Evolutionary conservation across 2,888 invertebrate genomes (phyloP).

Genomic region (Dynastes maya): DNA sequence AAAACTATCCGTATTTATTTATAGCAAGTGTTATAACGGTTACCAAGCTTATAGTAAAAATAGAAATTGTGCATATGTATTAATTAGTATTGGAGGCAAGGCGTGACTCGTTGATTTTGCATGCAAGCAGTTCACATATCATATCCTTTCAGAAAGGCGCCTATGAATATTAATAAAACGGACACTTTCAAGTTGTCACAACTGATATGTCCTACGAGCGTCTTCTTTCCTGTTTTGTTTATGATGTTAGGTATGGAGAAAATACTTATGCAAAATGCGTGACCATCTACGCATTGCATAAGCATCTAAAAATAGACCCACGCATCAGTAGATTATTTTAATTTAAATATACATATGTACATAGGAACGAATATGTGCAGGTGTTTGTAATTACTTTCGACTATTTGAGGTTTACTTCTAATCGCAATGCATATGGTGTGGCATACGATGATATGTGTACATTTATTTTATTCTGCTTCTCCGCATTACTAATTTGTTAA

Average conservation of each 20-base stretch:
- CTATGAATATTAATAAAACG: conserved; percentile 62
- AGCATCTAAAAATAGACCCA: conserved; percentile 55
- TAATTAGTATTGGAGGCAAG: conserved; percentile 48
- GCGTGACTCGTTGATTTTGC: conserved; percentile 58
- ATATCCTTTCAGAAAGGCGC: conserved; percentile 62
- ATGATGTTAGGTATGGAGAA: conserved; percentile 49
- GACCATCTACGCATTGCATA: conserved; percentile 55
- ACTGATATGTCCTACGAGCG: conserved; percentile 54
- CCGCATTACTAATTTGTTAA: not conserved
- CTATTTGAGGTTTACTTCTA: conserved; percentile 28
- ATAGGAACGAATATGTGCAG: conserved; percentile 41
- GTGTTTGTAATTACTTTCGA: conserved; percentile 49
- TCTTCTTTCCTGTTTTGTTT: conserved; percentile 61
- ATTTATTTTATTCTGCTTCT: conserved; percentile 7
- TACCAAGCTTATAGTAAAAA: conserved; percentile 39
- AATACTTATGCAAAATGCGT: conserved; percentile 56
- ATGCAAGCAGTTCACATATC: conserved; percentile 62
- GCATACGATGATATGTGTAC: not conserved
- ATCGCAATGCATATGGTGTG: conserved; percentile 5
- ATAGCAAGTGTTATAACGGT: conserved; percentile 31
- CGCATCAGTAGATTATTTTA: conserved; percentile 37
- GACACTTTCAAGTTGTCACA: conserved; percentile 57
- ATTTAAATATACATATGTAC: conserved; percentile 26
- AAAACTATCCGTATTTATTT: conserved; percentile 36
- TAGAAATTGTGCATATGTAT: conserved; percentile 35